Evolutionary conservation across 2,888 invertebrate genomes (phyloP), one percentile per base, ranked within the genome.

Genomic region (Macrosiphum euphorbiae): DNA sequence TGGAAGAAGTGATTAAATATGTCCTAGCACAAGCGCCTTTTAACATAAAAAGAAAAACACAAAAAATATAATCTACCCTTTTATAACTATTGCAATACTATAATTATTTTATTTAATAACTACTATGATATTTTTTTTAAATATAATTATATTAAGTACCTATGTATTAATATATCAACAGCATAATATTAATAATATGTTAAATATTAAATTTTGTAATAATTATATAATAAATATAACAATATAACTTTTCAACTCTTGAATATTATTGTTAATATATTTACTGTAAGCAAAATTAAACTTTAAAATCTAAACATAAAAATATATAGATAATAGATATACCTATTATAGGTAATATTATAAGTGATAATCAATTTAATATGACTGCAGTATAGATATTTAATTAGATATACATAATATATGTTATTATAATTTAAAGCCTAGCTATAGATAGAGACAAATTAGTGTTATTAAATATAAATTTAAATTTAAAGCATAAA

Each of bases 1-100:
- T 87, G n/a, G 52, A 87, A 52, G 87, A 87, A 87, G 8, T n/a
- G n/a, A 87, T 87, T 87, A 41, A 41, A 41, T 41, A 41, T 41
- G 35, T 87, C 13, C 50, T 87, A n/a, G 87, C 52, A 2, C 87
- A 87, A 87, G 87, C 50, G 3, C 52, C 87, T n/a, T 87, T 87
- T 87, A 50, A 87, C n/a, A 16, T 52, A 52, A 87, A 87, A 87
- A n/a, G 87, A 20, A 87, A 52, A n/a, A n/a, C n/a, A 47, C 28
- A 52, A 87, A 35, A 87, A 52, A 4, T n/a, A 52, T 87, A 87
- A 87, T n/a, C 13, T 87, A n/a, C 24, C 7, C 26, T 0, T 58
- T 58, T 58, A 7, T 52, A 50, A 52, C 5, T 13, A 87, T 87
- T 13, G 5, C 13, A 13, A 20, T 16, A 52, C 16, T 52, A 87